Evolutionary conservation across 2,888 invertebrate species (phyloP), one percentile per base, ranked within the genome.

Genomic region (Dendrolimus houi): DNA sequence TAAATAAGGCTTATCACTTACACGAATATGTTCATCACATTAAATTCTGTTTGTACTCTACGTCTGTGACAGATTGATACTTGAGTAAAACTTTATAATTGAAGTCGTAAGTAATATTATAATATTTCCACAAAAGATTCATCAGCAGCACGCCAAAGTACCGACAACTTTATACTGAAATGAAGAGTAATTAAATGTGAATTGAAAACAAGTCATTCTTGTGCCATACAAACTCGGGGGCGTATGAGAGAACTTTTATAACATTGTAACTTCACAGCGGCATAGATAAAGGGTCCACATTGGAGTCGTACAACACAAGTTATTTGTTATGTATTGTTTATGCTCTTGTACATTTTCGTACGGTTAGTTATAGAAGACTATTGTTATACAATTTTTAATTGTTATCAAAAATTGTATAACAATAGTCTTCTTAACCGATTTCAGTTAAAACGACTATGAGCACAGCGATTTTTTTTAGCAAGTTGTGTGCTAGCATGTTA

Each of bases 101-200:
- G 60, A 62, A 56, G 57, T 60, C 57, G n/a, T n/a, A 54, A 58
- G 57, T 59, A 56, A 57, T 58, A 55, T 55, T 13, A 52, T 61
- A 58, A 55, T 57, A 54, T 54, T 54, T 59, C 55, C 57, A 56
- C 53, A 54, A 52, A 47, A 55, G 54, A 40, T 53, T 17, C 42
- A 52, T 14, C 42, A 54, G 3, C 29, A 14, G 52, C 52, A 13
- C 54, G 17, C 53, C 29, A 29, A 29, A 29, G 29, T 53, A 17
- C 7, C 41, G 52, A 52, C 67, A 68, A 69, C 69, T 75, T 74
- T 65, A 62, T 69, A 59, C 67, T 66, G 62, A 61, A 64, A 67
- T 65, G 62, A 65, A 58, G 62, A 66, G 68, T 75, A 80, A 81
- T 81, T 78, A 77, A 79, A 77, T 77, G 70, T 70, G 71, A 75